phyloP scores from a whole-genome alignment of 2,888 invertebrate genomes.

The Tenodera sinensis region DNA sequence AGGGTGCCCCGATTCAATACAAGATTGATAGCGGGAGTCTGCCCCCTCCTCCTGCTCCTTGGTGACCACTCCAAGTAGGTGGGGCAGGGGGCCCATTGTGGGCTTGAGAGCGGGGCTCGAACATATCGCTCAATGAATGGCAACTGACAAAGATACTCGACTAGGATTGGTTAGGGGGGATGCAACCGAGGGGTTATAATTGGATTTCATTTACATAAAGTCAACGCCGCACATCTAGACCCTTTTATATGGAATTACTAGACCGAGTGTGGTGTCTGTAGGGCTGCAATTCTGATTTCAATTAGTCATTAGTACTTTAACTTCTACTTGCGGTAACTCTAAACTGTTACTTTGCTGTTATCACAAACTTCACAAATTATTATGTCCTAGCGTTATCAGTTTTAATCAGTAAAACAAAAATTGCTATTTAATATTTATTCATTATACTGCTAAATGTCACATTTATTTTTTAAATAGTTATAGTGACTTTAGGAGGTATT shows the following conservation, averaged over 20 bases:
- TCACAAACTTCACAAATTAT: too few relatives aligned
- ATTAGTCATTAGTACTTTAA: too few relatives aligned
- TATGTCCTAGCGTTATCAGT: too few relatives aligned
- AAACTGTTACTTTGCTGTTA: too few relatives aligned
- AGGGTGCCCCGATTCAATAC: neutral
- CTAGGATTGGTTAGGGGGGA: neutral
- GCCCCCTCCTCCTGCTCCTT: neutral
- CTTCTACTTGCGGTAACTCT: too few relatives aligned
- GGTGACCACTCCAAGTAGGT: neutral
- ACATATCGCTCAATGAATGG: neutral
- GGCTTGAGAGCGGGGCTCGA: neutral
- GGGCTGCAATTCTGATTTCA: too few relatives aligned
- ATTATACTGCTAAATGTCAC: too few relatives aligned
- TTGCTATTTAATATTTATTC: too few relatives aligned
- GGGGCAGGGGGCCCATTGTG: neutral
- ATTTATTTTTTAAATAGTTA: too few relatives aligned
- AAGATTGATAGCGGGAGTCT: constrained; percentile 18
- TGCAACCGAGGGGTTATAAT: neutral
- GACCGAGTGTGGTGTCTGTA: neutral
- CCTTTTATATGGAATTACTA: neutral
- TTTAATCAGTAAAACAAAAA: too few relatives aligned
- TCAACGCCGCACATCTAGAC: neutral
- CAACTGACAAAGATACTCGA: neutral
- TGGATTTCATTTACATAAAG: neutral
- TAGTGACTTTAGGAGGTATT: too few relatives aligned